Conservation (phyloP, 2,113 vertebrate genomes). For the Catharus fuscescens region DNA sequence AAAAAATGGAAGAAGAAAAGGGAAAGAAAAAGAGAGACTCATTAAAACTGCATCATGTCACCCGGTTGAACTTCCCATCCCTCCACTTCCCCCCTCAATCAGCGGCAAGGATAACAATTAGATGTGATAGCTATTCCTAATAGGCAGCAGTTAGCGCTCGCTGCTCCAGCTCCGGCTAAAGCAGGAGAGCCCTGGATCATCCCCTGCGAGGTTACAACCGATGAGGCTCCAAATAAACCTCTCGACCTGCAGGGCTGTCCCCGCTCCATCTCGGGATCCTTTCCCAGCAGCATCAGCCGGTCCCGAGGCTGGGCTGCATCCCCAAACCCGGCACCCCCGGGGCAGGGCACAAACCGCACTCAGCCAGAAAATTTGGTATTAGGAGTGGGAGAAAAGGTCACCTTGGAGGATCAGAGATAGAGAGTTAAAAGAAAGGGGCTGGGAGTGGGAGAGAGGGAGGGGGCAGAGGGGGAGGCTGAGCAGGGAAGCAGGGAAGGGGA, state of each 20-base stretch:
- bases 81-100: conserved; percentile 54
- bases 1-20: neutral
- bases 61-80: conserved; percentile 58
- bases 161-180: neutral
- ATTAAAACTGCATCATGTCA: conserved; percentile 66
- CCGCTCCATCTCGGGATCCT: neutral
- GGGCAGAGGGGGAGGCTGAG: neutral
- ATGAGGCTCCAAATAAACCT: neutral
- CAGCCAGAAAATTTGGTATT: conserved; percentile 67
- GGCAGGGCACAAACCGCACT: neutral
- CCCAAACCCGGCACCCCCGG: neutral
- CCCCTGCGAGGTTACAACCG: neutral
- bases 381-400: conserved; percentile 64
- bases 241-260: neutral
- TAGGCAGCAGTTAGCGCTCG: neutral
- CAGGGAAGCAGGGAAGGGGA: conserved; percentile 13
- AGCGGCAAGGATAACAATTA: conserved; percentile 42
- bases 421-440: conserved; percentile 36
- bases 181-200: neutral
- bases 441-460: neutral
- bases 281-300: conserved; percentile 26
- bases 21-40: conserved; percentile 43
- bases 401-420: conserved; percentile 50
- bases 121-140: conserved; percentile 40
- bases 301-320: neutral